Conservation (phyloP, 2,113 vertebrate genomes). For the Hippopotamus amphibius region DNA sequence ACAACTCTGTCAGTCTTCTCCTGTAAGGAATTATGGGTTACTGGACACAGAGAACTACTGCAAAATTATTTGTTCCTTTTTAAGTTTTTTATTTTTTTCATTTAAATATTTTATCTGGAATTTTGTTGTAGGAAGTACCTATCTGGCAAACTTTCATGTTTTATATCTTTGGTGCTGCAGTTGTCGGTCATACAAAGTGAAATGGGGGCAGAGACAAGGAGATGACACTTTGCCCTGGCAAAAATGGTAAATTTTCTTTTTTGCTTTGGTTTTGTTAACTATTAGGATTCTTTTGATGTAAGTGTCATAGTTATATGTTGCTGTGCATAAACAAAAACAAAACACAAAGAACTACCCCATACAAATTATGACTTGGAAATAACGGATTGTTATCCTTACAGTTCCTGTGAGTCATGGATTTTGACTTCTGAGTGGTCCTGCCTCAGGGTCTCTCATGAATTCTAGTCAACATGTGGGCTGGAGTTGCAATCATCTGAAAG, state of each 20-base stretch:
- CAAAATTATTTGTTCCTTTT: background rate
- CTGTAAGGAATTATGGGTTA: background rate
- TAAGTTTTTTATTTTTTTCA: background rate
- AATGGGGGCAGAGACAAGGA: background rate
- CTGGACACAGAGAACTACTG: background rate
- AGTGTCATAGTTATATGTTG: too few species aligned
- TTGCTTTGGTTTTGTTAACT: background rate
- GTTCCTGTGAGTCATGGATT: too few species aligned
- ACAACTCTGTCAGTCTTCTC: background rate
- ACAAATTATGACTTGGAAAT: too few species aligned
- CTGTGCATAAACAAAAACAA: too few species aligned
- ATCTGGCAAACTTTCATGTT: background rate
- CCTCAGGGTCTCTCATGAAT: too few species aligned
- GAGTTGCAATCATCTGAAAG: too few species aligned
- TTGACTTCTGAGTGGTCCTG: too few species aligned
- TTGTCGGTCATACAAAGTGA: background rate
- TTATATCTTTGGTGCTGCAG: background rate
- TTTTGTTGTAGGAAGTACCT: background rate
- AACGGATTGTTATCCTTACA: too few species aligned
- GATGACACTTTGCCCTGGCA: background rate
- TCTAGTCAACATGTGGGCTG: too few species aligned
- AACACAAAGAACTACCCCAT: too few species aligned
- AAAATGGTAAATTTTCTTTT: background rate
- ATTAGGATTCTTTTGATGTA: too few species aligned
- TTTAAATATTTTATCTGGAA: constrained; percentile 23